These are phyloP conservation scores for Dorcus parallelipipedus DNA, from an alignment of 2,888 invertebrate genomes.

Conservation along the genomic window DNA sequence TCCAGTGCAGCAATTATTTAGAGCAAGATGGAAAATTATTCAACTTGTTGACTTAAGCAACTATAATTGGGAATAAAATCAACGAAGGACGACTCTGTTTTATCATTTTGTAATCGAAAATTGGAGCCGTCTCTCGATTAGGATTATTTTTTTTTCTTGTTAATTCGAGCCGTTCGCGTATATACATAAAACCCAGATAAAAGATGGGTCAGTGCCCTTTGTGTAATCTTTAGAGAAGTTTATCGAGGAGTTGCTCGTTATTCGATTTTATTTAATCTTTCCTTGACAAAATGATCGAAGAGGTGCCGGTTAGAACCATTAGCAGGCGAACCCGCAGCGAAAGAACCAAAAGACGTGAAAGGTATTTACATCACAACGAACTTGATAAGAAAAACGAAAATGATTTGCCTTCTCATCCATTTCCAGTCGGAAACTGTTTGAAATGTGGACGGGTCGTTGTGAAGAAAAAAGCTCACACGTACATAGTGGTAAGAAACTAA, in stretches of 20 bases:
- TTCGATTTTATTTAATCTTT: background rate
- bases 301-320: slow-evolving; percentile 30
- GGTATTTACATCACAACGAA: slow-evolving; percentile 34
- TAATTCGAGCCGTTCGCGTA: slow-evolving; percentile 1
- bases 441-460: slow-evolving; percentile 15
- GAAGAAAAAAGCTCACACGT: background rate
- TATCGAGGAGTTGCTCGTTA: background rate
- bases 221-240: slow-evolving; percentile 6
- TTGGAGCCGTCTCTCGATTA: slow-evolving; percentile 5
- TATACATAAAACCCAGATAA: slow-evolving; percentile 17
- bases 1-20: too few species aligned
- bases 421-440: slow-evolving; percentile 13
- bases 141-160: slow-evolving; percentile 8
- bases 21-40: too few species aligned
- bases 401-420: background rate
- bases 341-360: slow-evolving; percentile 40
- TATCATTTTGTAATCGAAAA: background rate
- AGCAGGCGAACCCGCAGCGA: slow-evolving; percentile 41
- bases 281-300: slow-evolving; percentile 34
- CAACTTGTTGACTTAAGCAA: too few species aligned
- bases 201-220: slow-evolving; percentile 25
- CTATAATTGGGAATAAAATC: too few species aligned
- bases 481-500: background rate
- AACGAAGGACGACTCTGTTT: background rate
- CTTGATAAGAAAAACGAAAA: slow-evolving; percentile 17